Percentiles rank a stretch among this genome's conserved stretches.
Evolutionary conservation across 2,888 invertebrate genomes (phyloP).

Genomic region (Luperina nickerlii): DNA sequence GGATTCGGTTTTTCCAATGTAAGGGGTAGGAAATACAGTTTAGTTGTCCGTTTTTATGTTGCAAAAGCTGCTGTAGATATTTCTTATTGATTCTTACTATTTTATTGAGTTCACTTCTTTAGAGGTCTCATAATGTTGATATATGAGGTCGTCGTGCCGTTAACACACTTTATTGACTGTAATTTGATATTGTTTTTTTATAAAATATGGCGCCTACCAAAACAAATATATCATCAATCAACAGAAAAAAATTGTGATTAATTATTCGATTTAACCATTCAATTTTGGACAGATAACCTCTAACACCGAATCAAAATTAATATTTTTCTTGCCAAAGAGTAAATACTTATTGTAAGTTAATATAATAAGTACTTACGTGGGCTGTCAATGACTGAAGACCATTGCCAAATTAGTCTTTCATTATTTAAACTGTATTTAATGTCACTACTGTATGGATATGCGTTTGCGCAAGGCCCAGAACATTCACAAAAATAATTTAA

Average conservation of each 20-base stretch:
- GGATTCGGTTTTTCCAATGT: conserved; percentile 49
- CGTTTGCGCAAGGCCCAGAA: conserved; percentile 29
- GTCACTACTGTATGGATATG: conserved; percentile 15
- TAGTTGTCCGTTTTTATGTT: conserved; percentile 14
- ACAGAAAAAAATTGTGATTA: conserved; percentile 32
- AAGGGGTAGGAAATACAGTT: conserved; percentile 46
- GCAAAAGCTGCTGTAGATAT: not conserved
- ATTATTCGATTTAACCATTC: conserved; percentile 30
- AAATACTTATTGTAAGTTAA: conserved; percentile 29
- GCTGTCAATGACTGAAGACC: conserved; percentile 42
- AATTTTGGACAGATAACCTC: conserved; percentile 40
- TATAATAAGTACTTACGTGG: conserved; percentile 55
- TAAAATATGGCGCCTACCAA: conserved; percentile 43
- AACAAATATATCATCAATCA: conserved; percentile 38
- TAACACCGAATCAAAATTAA: conserved; percentile 32
- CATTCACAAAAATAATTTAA: conserved; percentile 29
- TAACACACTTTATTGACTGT: conserved; percentile 52
- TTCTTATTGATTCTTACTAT: not conserved
- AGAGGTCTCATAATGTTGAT: conserved; percentile 23
- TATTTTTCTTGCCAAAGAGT: conserved; percentile 10
- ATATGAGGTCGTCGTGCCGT: conserved; percentile 48
- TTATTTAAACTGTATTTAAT: conserved; percentile 34
- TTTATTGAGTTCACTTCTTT: conserved; percentile 2
- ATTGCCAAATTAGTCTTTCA: conserved; percentile 36
- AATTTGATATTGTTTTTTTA: conserved; percentile 47